Conservation (phyloP, 2,888 invertebrate genomes). For the Cantharis lateralis region DNA sequence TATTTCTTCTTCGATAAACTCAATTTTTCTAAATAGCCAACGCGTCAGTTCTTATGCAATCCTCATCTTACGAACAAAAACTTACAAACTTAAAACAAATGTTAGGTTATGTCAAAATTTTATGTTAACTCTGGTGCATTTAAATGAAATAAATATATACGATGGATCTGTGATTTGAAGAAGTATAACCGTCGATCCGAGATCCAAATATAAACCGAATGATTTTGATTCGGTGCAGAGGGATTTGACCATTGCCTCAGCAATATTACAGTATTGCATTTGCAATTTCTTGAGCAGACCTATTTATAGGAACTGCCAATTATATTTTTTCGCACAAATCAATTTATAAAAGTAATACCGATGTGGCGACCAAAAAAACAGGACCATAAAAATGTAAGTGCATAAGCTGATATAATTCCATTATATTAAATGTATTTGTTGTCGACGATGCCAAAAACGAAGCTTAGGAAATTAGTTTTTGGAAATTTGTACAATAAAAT, state of each 20-base stretch:
- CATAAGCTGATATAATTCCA: not conserved
- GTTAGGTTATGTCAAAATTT: not conserved
- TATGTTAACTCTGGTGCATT: not conserved
- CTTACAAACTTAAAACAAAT: not conserved
- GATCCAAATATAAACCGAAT: not conserved
- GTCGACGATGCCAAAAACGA: not conserved
- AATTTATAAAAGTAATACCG: not conserved
- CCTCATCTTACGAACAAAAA: not conserved
- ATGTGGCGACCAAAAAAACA: not conserved
- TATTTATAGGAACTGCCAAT: not conserved
- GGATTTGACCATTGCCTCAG: not conserved
- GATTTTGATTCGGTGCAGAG: not conserved
- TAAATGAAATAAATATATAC: not conserved
- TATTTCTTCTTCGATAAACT: slow-evolving; percentile 2
- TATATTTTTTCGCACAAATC: not conserved
- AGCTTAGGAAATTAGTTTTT: not conserved
- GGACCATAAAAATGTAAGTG: not conserved
- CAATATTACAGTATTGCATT: not conserved
- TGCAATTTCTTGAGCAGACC: not conserved
- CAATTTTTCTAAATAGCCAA: not conserved
- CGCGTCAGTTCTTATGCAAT: not conserved
- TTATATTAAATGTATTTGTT: not conserved
- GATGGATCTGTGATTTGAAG: not conserved
- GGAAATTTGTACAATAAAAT: not conserved
- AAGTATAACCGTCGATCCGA: not conserved